Evolutionary conservation across 2,797 vertebrate species (phyloP), one percentile per base, ranked within the genome.

Genomic region (Manis javanica): DNA sequence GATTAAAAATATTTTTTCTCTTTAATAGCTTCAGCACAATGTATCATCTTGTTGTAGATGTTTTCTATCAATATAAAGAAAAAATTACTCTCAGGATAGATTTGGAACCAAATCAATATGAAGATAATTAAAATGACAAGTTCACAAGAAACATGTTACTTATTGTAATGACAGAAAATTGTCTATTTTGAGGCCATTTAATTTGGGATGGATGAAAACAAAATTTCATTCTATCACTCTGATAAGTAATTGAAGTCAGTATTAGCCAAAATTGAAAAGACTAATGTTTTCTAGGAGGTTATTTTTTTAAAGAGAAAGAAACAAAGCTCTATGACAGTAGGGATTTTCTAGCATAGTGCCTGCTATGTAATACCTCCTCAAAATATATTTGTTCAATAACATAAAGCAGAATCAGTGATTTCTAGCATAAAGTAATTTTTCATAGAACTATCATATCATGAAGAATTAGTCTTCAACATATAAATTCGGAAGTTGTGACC

Each of bases 161-260:
- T 94, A 31, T 23, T 55, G 34, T 14, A 9, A 29, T 87, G 42
- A 88, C 9, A 81, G 63, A 59, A 59, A 61, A 29, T 92, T 85
- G 10, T 8, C 9, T 85, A 69, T 96, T 79, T 37, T 5, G 8
- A 81, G 63, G 21, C 77, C 34, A 87, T 95, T 97, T 97, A 91
- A 86, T 90, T 59, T 83, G 12, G 39, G 59, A 77, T 64, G 24
- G 31, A 61, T 82, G 26, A 77, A 92, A 63, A 96, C 5, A 57
- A 55, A 84, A 39, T 53, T 82, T 91, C 15, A 92, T 89, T 95
- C 51, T 61, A 93, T 96, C 29, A 61, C n/a, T 84, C 19, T 96
- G 64, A 93, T 86, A 93, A 69, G 72, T 89, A 96, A 87, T 55
- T 94, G 63, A 94, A 96, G 74, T 64, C 82, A 86, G 49, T 71